Conservation (phyloP, 2,113 vertebrate genomes). For the Catharus fuscescens region DNA sequence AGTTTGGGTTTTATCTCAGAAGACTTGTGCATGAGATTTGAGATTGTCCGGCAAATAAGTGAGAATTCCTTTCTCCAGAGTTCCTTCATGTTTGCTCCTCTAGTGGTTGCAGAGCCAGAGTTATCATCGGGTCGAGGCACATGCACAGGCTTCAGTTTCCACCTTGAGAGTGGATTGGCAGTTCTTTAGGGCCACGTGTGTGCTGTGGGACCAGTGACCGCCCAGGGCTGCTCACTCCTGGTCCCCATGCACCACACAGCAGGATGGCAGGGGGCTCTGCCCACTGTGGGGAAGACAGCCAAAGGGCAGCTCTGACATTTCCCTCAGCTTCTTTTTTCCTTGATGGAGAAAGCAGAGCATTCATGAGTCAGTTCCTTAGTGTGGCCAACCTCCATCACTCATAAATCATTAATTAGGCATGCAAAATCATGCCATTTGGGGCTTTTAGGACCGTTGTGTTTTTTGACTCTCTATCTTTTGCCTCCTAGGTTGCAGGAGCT, state of each 20-base stretch:
- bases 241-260: rapidly evolving
- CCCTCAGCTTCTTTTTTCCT: neutral
- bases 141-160: neutral
- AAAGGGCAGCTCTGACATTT: conserved; percentile 25
- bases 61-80: neutral
- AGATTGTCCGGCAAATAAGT: neutral
- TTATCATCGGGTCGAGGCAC: neutral
- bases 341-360: conserved; percentile 32
- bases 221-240: neutral
- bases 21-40: neutral
- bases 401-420: neutral
- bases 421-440: neutral
- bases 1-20: neutral
- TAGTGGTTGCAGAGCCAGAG: neutral
- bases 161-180: rapidly evolving
- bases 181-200: neutral
- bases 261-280: neutral
- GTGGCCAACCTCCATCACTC: neutral
- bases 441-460: neutral
- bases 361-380: conserved; percentile 4
- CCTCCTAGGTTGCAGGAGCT: neutral
- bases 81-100: neutral
- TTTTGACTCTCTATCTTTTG: neutral
- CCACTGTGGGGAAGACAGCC: neutral
- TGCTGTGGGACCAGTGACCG: rapidly evolving